Conservation (phyloP, 2,113 vertebrate species). For the Lepisosteus osseus region DNA sequence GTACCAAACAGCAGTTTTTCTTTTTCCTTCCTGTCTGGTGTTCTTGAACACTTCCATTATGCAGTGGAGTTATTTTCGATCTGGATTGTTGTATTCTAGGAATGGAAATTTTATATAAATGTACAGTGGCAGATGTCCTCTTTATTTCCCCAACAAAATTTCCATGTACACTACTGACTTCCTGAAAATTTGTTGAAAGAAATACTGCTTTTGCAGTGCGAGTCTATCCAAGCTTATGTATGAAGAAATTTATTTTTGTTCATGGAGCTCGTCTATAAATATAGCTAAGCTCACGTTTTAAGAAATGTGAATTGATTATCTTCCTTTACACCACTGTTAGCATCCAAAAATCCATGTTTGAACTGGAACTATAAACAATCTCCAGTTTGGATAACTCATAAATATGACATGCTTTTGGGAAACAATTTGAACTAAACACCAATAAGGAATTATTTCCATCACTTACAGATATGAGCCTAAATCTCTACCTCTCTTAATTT, state of each 20-base stretch:
- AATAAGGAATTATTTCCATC: constrained; percentile 55
- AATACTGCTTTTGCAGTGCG: constrained; percentile 30
- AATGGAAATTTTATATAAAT: too few species aligned
- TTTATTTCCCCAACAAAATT: neutral
- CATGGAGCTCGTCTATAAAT: too few species aligned
- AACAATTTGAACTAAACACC: constrained; percentile 61
- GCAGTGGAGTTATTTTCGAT: too few species aligned
- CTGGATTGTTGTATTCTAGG: too few species aligned
- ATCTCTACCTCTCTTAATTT: constrained; percentile 72
- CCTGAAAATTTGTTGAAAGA: constrained; percentile 10
- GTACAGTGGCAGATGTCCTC: too few species aligned
- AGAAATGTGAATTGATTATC: constrained; percentile 38
- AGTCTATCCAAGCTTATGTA: too few species aligned
- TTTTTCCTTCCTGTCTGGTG: neutral
- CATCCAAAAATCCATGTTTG: constrained; percentile 7
- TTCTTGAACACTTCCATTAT: too few species aligned
- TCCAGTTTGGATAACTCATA: constrained; percentile 40
- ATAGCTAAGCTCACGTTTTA: constrained; percentile 40
- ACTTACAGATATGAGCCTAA: constrained; percentile 66
- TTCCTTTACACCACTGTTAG: constrained; percentile 3
- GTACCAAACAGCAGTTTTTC: neutral
- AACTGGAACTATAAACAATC: constrained; percentile 16
- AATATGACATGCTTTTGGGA: constrained; percentile 45
- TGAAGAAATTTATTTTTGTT: too few species aligned
- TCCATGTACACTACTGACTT: constrained; percentile 4